Percentiles rank a stretch among this genome's conserved stretches.
These are phyloP conservation scores for Progne subis DNA, from an alignment of 2,113 vertebrate species.

Conservation along the genomic window DNA sequence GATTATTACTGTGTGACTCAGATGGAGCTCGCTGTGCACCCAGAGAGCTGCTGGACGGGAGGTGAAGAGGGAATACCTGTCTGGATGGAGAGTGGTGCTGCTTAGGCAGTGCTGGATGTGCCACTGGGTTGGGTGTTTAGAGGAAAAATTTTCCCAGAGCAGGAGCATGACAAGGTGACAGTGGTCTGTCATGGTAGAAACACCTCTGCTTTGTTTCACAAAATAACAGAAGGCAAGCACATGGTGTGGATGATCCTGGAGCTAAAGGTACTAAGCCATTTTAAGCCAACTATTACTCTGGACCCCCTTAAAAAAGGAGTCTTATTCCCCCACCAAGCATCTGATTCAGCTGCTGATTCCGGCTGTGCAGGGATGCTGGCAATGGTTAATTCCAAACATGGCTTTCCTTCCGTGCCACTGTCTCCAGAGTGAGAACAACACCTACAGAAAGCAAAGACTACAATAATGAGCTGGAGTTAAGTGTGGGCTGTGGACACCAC, in stretches of 20 bases:
- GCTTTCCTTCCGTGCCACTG: background rate
- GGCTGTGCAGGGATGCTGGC: background rate
- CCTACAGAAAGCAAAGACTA: background rate
- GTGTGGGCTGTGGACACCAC: accelerated
- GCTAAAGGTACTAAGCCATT: background rate
- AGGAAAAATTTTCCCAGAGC: background rate
- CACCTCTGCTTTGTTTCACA: background rate
- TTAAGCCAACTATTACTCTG: background rate
- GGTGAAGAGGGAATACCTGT: constrained; percentile 13
- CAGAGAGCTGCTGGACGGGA: constrained; percentile 56
- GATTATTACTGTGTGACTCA: constrained; percentile 58
- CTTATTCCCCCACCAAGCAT: background rate
- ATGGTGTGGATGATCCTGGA: background rate
- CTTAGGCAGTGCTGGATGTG: background rate
- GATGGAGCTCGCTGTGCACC: constrained; percentile 25
- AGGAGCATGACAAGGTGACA: background rate
- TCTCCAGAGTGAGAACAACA: background rate
- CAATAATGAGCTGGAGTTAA: background rate
- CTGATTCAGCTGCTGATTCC: background rate
- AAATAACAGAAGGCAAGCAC: background rate
- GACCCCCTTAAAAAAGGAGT: background rate
- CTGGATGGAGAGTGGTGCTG: background rate
- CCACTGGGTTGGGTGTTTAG: background rate
- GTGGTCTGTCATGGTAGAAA: background rate
- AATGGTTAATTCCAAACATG: background rate